phyloP scores from a whole-genome alignment of 2,113 vertebrate species.

The Aspiorhynchus laticeps region DNA sequence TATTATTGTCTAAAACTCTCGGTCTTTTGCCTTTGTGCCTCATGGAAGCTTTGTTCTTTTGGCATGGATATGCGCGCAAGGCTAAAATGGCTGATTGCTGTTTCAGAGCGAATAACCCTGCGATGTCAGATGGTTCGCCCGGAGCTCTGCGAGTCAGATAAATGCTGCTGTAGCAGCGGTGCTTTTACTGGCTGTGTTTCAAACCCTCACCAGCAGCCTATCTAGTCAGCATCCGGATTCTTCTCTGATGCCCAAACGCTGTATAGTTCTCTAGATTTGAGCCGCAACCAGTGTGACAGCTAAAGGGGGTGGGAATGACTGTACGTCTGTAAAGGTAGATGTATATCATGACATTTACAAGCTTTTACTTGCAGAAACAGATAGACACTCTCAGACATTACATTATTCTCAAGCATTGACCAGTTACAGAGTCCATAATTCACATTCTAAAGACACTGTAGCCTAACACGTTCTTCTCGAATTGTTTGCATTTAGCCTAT shows the following conservation, averaged over 20 bases:
- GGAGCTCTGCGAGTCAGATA: conserved; percentile 18
- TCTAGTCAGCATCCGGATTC: conserved; percentile 11
- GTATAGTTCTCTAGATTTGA: not conserved
- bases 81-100: conserved; percentile 53
- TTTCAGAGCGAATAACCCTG: conserved; percentile 44
- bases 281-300: conserved; percentile 10
- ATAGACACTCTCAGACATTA: not conserved
- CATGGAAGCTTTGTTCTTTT: conserved; percentile 32
- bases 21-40: conserved; percentile 39
- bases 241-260: not conserved
- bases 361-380: not conserved
- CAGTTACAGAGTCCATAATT: not conserved
- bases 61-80: not conserved
- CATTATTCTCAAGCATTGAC: not conserved
- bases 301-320: conserved; percentile 18
- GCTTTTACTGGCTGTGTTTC: conserved; percentile 20
- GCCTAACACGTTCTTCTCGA: not conserved
- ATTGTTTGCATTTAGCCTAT: conserved; percentile 4
- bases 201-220: not conserved
- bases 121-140: conserved; percentile 13
- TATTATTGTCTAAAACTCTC: conserved; percentile 32
- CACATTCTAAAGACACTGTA: not conserved
- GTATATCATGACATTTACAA: not conserved
- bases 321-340: not conserved
- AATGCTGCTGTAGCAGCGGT: conserved; percentile 32